Evolutionary conservation across 2,888 invertebrate species (phyloP), one percentile per base, ranked within the genome.

Genomic region (Gari tellinella): DNA sequence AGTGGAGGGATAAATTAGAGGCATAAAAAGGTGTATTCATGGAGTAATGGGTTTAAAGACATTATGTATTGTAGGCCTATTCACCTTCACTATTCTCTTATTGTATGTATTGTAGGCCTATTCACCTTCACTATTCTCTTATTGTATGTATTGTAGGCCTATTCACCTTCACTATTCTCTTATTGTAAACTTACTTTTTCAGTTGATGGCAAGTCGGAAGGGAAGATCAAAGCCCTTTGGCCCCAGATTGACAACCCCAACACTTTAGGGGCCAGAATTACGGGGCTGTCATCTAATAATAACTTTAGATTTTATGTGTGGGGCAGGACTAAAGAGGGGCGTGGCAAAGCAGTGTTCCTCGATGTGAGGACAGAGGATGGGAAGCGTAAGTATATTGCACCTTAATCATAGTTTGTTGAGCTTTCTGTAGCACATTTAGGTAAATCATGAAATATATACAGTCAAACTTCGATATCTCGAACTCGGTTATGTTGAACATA

Each of bases 301-400:
- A 97, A 97, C 90, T 99, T 99, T 92, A 94, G 94, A 40, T 92
- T 94, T 74, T 92, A 92, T 67, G 96, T 99, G 78, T 94, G 95
- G 82, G 99, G 98, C 0, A 96, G 96, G 48, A 99, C 99, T 0
- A 94, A 94, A 82, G 95, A 96, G 56, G 99, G 99, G 14, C 95
- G 96, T 89, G 99, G 99, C n/a, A 95, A 96, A 80, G 88, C 92
- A 21, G 90, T 88, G 56, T 92, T 86, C 74, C 76, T 90, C 2
- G 90, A 91, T 64, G 87, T 89, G 37, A 75, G 80, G 65, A 90
- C 91, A 17, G 77, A 89, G 17, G 80, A 83, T 62, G 84, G 87
- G 14, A 82, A 86, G 62, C 81, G 90, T 90, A 75, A 82, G 89
- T 57, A 12, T 2, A 43, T n/a, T n/a, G 43, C n/a, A 43, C 43